Evolutionary conservation across 1,140 invertebrate genomes (phyloP), one percentile per base, ranked within the genome.

Genomic region (Mercenaria mercenaria): DNA sequence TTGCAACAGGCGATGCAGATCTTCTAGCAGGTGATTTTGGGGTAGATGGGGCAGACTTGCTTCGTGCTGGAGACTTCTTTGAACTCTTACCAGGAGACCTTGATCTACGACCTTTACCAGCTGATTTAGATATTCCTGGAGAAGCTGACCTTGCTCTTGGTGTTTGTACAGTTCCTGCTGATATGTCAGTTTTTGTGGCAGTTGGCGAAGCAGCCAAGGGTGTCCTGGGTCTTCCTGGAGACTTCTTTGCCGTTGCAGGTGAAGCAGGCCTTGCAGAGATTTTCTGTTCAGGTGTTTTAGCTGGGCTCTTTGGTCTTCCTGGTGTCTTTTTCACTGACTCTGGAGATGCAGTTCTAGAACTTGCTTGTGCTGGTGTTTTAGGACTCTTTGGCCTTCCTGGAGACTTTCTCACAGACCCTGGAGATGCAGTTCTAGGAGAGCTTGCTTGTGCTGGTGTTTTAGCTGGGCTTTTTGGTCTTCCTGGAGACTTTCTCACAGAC

Each of bases 171-270:
- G 69, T 37, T 23, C 18, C 34, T 10, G 10, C 26, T 69, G 32
- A 37, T 77, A 11, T 13, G 41, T 34, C 34, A 20, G 43, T 18
- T 34, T 80, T 80, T 39, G 79, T 81, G n/a, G 13, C 29, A 26
- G 10, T 34, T 18, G 80, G 64, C 2, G 26, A 32, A n/a, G 34
- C 50, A 20, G 64, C 20, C 18, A 2, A 18, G 18, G 34, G 11
- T 6, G n/a, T 39, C 15, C 18, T 72, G 0, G 43, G n/a, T 26
- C 76, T 79, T 50, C 41, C 50, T 50, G 72, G 72, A 50, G 76
- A 79, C n/a, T 79, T 74, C 41, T 74, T 74, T 41, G 37, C 69
- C 3, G 69, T 39, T 64, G 67, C 47, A n/a, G 64, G 82, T 23
- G 61, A 13, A 8, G 1, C 37, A 8, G 56, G 34, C 18, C 41